These are phyloP conservation scores for Brenthis daphne DNA, from an alignment of 2,888 invertebrate species.

Conservation along the genomic window DNA sequence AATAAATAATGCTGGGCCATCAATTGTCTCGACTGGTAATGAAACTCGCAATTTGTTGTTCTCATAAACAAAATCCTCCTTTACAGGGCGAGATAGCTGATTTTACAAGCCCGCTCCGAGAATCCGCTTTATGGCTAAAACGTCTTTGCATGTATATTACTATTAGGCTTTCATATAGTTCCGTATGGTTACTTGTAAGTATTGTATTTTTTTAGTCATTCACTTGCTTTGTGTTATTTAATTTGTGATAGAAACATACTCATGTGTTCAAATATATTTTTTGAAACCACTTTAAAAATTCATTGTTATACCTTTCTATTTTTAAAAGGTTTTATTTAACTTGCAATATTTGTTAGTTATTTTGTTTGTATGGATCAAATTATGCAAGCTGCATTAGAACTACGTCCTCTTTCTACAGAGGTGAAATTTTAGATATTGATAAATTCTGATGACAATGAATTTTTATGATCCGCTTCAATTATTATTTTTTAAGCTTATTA, in stretches of 20 bases:
- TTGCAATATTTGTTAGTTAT: too few relatives aligned
- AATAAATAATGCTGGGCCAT: constrained; percentile 70
- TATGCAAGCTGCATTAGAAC: too few relatives aligned
- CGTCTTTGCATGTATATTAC: constrained; percentile 51
- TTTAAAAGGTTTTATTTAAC: too few relatives aligned
- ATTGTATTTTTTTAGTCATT: neutral
- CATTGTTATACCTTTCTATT: too few relatives aligned
- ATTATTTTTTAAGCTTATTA: too few relatives aligned
- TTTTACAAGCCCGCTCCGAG: constrained; percentile 61
- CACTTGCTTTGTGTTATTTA: neutral
- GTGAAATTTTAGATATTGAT: too few relatives aligned
- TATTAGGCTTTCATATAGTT: constrained; percentile 34
- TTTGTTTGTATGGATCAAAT: too few relatives aligned
- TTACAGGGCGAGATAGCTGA: constrained; percentile 71
- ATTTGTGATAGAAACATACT: neutral
- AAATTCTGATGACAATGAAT: too few relatives aligned
- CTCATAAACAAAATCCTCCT: constrained; percentile 77
- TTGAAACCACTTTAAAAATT: too few relatives aligned
- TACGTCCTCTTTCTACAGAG: too few relatives aligned
- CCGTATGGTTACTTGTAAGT: constrained; percentile 1
- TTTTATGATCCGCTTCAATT: too few relatives aligned
- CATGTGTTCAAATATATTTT: neutral
- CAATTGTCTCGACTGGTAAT: constrained; percentile 61
- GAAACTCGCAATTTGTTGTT: constrained; percentile 72
- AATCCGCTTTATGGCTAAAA: constrained; percentile 58